Conservation (phyloP, 2,888 invertebrate genomes). For the Platycheirus rosarum region DNA sequence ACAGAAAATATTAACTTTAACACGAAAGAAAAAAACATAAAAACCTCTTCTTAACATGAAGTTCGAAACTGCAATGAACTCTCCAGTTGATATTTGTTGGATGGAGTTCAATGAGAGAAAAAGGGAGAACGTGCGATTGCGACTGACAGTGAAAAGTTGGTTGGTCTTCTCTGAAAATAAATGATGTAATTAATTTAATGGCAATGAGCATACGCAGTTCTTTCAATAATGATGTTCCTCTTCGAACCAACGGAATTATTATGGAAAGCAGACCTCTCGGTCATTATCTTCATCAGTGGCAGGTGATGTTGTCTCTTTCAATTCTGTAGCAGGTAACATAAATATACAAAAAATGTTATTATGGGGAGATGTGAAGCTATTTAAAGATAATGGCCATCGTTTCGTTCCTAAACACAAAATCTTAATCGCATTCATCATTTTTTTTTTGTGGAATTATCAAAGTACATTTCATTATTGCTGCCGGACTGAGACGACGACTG, state of each 20-base stretch:
- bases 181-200: conserved; percentile 77
- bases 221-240: conserved; percentile 70
- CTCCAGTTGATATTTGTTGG: conserved; percentile 60
- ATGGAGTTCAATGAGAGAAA: conserved; percentile 63
- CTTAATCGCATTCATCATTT: conserved; percentile 59
- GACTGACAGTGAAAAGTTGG: conserved; percentile 40
- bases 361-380: conserved; percentile 41
- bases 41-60: conserved; percentile 70
- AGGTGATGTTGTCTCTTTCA: conserved; percentile 57
- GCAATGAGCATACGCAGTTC: conserved; percentile 75
- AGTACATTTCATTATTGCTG: conserved; percentile 53
- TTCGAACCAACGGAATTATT: conserved; percentile 63
- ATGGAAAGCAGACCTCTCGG: conserved; percentile 42
- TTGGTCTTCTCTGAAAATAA: conserved; percentile 70
- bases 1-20: too few species aligned
- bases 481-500: conserved; percentile 22
- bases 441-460: conserved; percentile 36
- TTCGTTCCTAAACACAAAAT: conserved; percentile 39
- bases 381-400: conserved; percentile 70
- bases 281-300: conserved; percentile 43
- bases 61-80: conserved; percentile 72
- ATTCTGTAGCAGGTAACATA: neutral
- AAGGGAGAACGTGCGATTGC: conserved; percentile 15
- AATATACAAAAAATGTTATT: neutral
- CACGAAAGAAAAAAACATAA: conserved; percentile 43